phyloP scores from a whole-genome alignment of 2,888 invertebrate genomes.

The Ceriagrion tenellum region DNA sequence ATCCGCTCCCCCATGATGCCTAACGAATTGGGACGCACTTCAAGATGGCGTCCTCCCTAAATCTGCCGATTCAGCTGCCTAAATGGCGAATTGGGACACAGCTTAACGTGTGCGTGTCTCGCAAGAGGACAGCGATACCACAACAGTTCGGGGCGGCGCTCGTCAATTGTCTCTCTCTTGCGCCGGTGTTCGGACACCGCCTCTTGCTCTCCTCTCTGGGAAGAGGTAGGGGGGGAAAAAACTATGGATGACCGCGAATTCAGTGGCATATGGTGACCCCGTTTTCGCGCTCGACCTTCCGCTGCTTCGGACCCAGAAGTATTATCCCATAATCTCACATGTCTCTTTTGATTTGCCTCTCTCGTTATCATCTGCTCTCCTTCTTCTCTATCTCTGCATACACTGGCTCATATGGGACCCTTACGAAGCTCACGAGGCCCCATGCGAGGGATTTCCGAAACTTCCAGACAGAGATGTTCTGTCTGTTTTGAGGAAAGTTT shows the following conservation, averaged over 20 bases:
- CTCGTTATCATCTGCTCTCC: neutral
- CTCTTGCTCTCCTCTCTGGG: neutral
- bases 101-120: too few relatives aligned
- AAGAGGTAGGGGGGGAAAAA: neutral
- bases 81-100: too few relatives aligned
- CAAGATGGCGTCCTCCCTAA: too few relatives aligned
- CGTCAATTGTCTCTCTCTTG: neutral
- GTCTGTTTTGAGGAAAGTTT: too few relatives aligned
- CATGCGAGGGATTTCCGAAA: too few relatives aligned
- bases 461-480: too few relatives aligned
- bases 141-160: neutral
- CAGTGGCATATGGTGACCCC: slow-evolving; percentile 44
- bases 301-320: neutral
- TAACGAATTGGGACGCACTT: too few relatives aligned
- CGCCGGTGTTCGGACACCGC: neutral
- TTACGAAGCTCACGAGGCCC: too few relatives aligned
- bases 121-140: neutral
- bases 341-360: too few relatives aligned
- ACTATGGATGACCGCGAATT: slow-evolving; percentile 32
- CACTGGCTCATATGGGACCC: too few relatives aligned
- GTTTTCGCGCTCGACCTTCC: slow-evolving; percentile 8
- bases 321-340: neutral
- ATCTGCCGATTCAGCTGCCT: too few relatives aligned
- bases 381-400: neutral
- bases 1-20: too few relatives aligned